phyloP scores from a whole-genome alignment of 2,888 invertebrate species.

The Limnephilus lunatus region DNA sequence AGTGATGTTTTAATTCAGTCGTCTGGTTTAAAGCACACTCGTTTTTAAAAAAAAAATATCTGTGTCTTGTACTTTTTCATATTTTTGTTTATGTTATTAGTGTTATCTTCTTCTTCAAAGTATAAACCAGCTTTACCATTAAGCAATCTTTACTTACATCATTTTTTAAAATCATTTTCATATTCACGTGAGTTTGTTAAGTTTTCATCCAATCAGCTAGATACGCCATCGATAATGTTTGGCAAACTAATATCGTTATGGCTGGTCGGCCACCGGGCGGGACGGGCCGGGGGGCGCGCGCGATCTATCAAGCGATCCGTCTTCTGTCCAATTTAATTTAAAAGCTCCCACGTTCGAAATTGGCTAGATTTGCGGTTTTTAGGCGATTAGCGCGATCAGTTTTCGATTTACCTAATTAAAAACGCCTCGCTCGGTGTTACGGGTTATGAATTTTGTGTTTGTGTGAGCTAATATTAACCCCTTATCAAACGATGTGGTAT shows the following conservation, averaged over 20 bases:
- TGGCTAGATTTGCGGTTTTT: neutral
- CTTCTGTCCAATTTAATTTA: slow-evolving; percentile 25
- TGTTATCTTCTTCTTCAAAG: no score
- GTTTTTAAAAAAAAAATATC: no score
- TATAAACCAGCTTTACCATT: neutral
- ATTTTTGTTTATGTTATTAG: no score
- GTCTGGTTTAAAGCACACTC: no score
- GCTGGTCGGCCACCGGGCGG: neutral
- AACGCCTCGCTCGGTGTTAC: neutral
- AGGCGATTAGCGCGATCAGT: slow-evolving; percentile 4
- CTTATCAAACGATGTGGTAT: no score
- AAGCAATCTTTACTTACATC: neutral
- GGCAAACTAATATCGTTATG: slow-evolving; percentile 24
- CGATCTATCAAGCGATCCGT: slow-evolving; percentile 5
- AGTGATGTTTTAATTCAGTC: no score
- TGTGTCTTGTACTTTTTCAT: no score
- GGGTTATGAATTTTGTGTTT: neutral
- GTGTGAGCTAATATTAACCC: neutral
- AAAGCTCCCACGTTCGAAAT: slow-evolving; percentile 3
- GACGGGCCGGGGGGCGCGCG: neutral
- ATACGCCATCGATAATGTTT: slow-evolving; percentile 3
- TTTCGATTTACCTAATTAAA: slow-evolving; percentile 23
- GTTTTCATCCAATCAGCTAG: slow-evolving; percentile 25
- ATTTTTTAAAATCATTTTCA: neutral
- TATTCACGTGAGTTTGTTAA: neutral